Conservation (phyloP, 2,888 invertebrate species). For the Pyrrhosoma nymphula region DNA sequence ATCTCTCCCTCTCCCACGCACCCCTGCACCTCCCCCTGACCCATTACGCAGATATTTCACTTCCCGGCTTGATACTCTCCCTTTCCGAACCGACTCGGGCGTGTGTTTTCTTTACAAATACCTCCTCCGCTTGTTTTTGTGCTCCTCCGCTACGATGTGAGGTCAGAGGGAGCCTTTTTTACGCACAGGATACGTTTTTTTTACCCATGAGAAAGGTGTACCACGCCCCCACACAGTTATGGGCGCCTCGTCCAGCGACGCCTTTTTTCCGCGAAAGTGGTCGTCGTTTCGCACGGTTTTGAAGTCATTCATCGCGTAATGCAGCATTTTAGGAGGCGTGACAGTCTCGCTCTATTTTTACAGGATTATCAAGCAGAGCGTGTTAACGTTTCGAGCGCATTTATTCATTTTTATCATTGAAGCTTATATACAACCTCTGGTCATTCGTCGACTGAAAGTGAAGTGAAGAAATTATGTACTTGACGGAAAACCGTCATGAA, state of each 20-base stretch:
- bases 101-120: neutral
- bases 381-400: too few relatives aligned
- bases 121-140: neutral
- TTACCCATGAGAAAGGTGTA: too few relatives aligned
- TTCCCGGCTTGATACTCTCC: neutral
- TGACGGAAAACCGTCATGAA: too few relatives aligned
- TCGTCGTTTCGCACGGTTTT: too few relatives aligned
- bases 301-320: too few relatives aligned
- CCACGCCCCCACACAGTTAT: neutral
- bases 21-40: neutral
- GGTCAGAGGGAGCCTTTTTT: neutral
- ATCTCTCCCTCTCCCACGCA: neutral
- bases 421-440: too few relatives aligned
- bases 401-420: too few relatives aligned
- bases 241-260: neutral
- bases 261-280: neutral
- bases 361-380: too few relatives aligned
- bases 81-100: neutral
- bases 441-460: too few relatives aligned
- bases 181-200: neutral
- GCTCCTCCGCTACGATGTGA: neutral
- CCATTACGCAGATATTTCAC: neutral
- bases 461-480: too few relatives aligned
- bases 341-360: too few relatives aligned
- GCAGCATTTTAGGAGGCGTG: too few relatives aligned